These are phyloP conservation scores for Eulimnadia texana DNA, from an alignment of 1,140 invertebrate species.

Conservation along the genomic window DNA sequence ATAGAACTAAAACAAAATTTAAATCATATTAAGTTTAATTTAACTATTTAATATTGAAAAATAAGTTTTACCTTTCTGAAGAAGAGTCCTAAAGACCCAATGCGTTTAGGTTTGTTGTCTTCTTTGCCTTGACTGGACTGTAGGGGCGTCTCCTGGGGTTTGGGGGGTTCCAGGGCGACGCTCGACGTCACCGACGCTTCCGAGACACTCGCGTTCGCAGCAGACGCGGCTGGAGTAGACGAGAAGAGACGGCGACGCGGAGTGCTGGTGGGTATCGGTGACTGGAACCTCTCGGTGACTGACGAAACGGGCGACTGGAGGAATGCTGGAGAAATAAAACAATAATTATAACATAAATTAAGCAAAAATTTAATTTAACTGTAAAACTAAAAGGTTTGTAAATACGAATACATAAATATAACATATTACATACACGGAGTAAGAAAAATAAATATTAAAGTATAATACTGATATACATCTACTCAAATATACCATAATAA, in stretches of 20 bases:
- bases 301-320: constrained; percentile 15
- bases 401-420: too few relatives aligned
- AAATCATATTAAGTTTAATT: too few relatives aligned
- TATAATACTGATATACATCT: background rate
- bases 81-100: constrained; percentile 52
- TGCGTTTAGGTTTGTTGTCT: constrained; percentile 36
- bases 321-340: background rate
- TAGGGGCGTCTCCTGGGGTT: background rate
- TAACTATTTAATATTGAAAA: background rate
- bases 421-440: too few relatives aligned
- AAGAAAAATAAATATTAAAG: background rate
- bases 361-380: too few relatives aligned
- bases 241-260: constrained; percentile 1
- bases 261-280: background rate
- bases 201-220: constrained; percentile 9
- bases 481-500: too few relatives aligned
- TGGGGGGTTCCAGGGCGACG: background rate
- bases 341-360: background rate
- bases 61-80: constrained; percentile 48
- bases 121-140: constrained; percentile 10
- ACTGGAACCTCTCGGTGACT: background rate
- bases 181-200: too few relatives aligned
- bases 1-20: constrained; percentile 65
- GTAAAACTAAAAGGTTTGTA: too few relatives aligned
- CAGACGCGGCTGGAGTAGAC: background rate